Percentiles rank a stretch among this genome's conserved stretches.
Conservation (phyloP, 1,140 invertebrate genomes). For the Aricia agestis region DNA sequence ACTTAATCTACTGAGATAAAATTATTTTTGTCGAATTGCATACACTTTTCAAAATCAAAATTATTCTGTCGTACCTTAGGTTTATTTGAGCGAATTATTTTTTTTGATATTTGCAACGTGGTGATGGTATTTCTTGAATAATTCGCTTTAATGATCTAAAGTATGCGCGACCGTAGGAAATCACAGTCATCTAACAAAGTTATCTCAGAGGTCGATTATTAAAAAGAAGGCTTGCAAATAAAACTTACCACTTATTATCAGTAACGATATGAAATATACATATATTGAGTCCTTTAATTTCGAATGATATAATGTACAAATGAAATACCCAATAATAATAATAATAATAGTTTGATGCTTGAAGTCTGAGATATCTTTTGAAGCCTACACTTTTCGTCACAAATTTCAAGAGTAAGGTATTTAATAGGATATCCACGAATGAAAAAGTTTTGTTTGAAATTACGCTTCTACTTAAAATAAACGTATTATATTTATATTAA, state of each 20-base stretch:
- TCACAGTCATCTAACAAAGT: slow-evolving; percentile 25
- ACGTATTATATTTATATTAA: slow-evolving; percentile 73
- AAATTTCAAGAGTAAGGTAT: slow-evolving; percentile 33
- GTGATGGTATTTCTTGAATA: slow-evolving; percentile 15
- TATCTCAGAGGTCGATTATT: slow-evolving; percentile 3
- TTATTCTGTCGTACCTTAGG: slow-evolving; percentile 49
- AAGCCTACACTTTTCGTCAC: slow-evolving; percentile 40
- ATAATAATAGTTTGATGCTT: slow-evolving; percentile 8
- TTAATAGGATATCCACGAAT: slow-evolving; percentile 39
- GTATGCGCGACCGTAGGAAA: slow-evolving; percentile 28
- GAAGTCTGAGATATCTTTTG: slow-evolving; percentile 24
- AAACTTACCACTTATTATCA: background rate
- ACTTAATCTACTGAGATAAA: slow-evolving; percentile 64
- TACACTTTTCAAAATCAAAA: slow-evolving; percentile 31
- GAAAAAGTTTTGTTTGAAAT: slow-evolving; percentile 45
- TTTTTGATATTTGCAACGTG: slow-evolving; percentile 14
- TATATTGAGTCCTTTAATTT: too few species aligned
- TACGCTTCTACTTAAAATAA: slow-evolving; percentile 71
- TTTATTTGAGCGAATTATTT: slow-evolving; percentile 39
- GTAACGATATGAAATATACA: background rate
- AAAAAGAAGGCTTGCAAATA: background rate
- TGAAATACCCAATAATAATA: too few species aligned
- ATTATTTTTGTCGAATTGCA: slow-evolving; percentile 44
- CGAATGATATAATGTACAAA: too few species aligned
- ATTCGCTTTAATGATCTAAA: slow-evolving; percentile 15